Evolutionary conservation across 1,140 invertebrate species (phyloP).

Genomic region (Chironomus tepperi): DNA sequence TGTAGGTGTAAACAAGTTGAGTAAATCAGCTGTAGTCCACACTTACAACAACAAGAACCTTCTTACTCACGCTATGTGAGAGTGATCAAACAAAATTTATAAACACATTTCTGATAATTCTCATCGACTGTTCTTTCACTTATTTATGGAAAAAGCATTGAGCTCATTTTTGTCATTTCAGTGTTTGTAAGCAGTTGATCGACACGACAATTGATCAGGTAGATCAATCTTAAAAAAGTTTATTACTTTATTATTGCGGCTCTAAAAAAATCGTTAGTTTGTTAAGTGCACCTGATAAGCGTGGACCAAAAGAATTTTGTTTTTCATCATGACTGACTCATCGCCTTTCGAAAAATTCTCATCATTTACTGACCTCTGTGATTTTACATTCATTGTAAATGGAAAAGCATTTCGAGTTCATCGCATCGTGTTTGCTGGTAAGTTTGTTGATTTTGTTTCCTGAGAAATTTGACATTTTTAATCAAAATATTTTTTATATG

Average conservation of each 20-base stretch:
- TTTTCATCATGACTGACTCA: not conserved
- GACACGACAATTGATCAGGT: not conserved
- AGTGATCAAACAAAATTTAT: not conserved
- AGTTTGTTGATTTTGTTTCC: not conserved
- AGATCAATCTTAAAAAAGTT: not conserved
- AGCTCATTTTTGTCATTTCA: not conserved
- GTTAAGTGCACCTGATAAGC: not conserved
- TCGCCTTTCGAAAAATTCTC: not conserved
- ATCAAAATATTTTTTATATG: not conserved
- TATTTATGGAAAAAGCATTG: not conserved
- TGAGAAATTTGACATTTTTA: not conserved
- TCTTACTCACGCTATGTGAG: not conserved
- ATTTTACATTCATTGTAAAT: not conserved
- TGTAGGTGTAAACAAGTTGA: not conserved
- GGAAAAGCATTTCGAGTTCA: not conserved
- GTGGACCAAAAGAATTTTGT: not conserved
- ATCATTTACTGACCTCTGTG: not conserved
- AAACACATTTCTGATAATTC: too few species aligned
- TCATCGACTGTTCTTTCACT: not conserved
- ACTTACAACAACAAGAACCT: not conserved
- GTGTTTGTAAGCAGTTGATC: not conserved
- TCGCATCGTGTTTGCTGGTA: constrained; percentile 1
- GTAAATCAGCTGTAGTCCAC: not conserved
- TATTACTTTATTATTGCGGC: not conserved
- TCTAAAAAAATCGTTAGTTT: not conserved